Evolutionary conservation across 37 sponge, comb jelly and placozoan species (phyloP), one percentile per base, ranked within the genome.

Genomic region (Oscarella lobularis): DNA sequence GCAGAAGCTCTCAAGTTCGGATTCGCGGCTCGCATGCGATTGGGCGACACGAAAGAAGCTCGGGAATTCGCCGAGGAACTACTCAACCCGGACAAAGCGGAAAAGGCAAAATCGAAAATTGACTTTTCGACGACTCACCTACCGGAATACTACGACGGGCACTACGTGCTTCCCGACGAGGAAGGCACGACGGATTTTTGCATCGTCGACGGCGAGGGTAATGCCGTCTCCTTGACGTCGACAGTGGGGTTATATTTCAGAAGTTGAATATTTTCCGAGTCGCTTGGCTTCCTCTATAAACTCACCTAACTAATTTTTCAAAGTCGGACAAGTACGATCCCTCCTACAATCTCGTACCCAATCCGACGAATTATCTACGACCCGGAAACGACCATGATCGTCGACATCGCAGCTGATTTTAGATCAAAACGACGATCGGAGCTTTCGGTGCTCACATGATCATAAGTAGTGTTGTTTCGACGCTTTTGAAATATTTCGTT

Each of bases 21-120:
- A 33, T 92, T 83, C 77, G 90, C 87, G 36, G 81, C 85, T 70
- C 67, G 91, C 4, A n/a, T n/a, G n/a, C n/a, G n/a, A n/a, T n/a
- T n/a, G 38, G 98, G 98, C 37, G 98, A 96, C 75, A 90, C 90
- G 33, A n/a, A n/a, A n/a, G n/a, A n/a, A n/a, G n/a, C n/a, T n/a
- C 4, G 67, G 3, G 30, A 35, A 27, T 27, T 27, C 14, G 82
- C 84, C 5, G 72, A 84, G 20, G 80, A 72, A 41, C 82, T 94
- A 86, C 38, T 90, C 79, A 54, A 87, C 35, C 36, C 33, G 31
- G 40, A 38, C 35, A 77, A 73, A 34, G 84, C 86, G 34, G 81
- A 39, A 37, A 6, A 31, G 31, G 72, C 81, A 67, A 48, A 76
- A 2, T 37, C 72, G 1, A 67, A 67, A 31, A 90, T 94, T 67